Conservation (phyloP, 2,113 vertebrate species). For the Camelus bactrianus region DNA sequence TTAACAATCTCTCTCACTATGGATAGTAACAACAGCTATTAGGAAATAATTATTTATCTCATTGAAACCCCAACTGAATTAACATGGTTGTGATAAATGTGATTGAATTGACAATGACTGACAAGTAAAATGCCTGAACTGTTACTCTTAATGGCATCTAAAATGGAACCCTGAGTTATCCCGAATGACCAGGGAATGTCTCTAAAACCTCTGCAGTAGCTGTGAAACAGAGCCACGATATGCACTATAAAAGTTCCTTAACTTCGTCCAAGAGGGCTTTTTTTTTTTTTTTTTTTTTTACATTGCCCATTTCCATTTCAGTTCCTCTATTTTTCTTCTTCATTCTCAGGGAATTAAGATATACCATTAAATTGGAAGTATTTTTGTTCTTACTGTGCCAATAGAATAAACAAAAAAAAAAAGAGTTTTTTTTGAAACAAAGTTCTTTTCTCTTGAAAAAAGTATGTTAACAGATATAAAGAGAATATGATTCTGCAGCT, state of each 20-base stretch:
- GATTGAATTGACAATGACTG: background rate
- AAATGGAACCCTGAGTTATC: background rate
- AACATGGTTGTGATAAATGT: background rate
- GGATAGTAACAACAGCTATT: background rate
- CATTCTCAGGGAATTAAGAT: slow-evolving; percentile 32
- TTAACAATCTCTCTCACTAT: background rate
- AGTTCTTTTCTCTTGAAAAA: slow-evolving; percentile 58
- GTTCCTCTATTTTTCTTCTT: background rate
- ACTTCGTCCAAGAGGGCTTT: background rate
- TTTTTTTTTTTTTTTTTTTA: background rate
- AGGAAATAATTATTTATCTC: background rate
- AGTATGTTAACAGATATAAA: slow-evolving; percentile 55
- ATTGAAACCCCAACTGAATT: background rate
- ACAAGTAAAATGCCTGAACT: background rate
- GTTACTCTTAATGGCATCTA: background rate
- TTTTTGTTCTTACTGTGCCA: slow-evolving; percentile 41
- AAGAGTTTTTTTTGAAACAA: background rate
- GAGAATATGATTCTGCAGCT: slow-evolving; percentile 28
- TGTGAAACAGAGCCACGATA: background rate
- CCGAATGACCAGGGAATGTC: background rate
- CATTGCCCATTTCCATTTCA: background rate
- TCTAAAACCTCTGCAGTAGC: background rate
- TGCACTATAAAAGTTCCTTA: background rate
- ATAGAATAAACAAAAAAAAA: slow-evolving; percentile 45
- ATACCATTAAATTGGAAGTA: background rate